Evolutionary conservation across 1,140 invertebrate genomes (phyloP).

Genomic region (Drosophila trapezifrons): DNA sequence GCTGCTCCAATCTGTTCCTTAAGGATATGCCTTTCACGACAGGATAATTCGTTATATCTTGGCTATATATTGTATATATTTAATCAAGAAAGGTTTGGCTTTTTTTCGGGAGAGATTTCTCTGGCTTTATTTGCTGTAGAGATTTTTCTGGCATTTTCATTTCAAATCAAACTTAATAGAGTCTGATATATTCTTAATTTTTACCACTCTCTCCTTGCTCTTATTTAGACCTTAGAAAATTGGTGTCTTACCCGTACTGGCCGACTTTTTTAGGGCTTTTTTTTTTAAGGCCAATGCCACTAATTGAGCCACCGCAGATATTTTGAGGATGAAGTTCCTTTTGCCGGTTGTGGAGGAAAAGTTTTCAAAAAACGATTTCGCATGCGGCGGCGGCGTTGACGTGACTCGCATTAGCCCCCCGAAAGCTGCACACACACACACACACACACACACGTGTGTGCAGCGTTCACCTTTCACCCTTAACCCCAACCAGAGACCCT

Average conservation of each 20-base stretch:
- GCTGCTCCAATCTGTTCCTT: slow-evolving; percentile 19
- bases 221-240: too few relatives aligned
- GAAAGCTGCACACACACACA: slow-evolving; percentile 14
- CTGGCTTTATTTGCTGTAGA: background rate
- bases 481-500: background rate
- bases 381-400: slow-evolving; percentile 73
- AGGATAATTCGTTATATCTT: background rate
- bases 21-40: background rate
- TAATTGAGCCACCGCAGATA: slow-evolving; percentile 62
- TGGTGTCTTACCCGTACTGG: too few relatives aligned
- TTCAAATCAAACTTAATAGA: too few relatives aligned
- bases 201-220: too few relatives aligned
- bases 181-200: too few relatives aligned
- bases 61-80: background rate
- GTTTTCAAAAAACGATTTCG: slow-evolving; percentile 72
- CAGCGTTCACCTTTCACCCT: slow-evolving; percentile 25
- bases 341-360: slow-evolving; percentile 29
- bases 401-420: slow-evolving; percentile 75
- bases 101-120: background rate
- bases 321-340: slow-evolving; percentile 42
- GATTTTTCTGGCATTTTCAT: background rate
- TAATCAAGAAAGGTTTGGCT: background rate
- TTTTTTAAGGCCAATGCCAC: slow-evolving; percentile 73
- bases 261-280: too few relatives aligned
- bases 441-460: slow-evolving; percentile 30